A percentile compares a stretch with the other conserved stretches of the same genome.
Conservation (phyloP, 2,797 vertebrate genomes). For the Zenarchopterus dispar region DNA sequence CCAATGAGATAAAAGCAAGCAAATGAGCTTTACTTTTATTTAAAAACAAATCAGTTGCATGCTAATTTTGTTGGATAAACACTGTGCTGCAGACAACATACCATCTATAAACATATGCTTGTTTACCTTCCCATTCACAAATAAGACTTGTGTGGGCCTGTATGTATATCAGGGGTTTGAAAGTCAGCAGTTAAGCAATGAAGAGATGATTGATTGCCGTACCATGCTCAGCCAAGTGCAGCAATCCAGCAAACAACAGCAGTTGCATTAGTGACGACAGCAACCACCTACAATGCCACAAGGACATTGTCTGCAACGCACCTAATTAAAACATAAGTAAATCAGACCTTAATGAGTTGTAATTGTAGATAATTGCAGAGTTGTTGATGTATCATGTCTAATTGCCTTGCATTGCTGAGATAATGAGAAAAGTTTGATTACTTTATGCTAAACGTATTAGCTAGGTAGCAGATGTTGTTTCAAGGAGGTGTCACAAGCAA, state of each 20-base stretch:
- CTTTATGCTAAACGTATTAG: conserved; percentile 81
- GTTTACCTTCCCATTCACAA: conserved; percentile 13
- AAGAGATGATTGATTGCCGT: conserved; percentile 62
- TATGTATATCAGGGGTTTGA: conserved; percentile 20
- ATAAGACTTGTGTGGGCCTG: conserved; percentile 5
- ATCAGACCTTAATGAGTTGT: conserved; percentile 78
- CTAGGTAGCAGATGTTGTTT: conserved; percentile 78
- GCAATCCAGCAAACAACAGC: conserved; percentile 65
- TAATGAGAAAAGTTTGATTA: conserved; percentile 85
- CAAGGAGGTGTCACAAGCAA: conserved; percentile 72
- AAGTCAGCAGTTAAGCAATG: conserved; percentile 55
- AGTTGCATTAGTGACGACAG: conserved; percentile 48
- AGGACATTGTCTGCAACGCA: conserved; percentile 58
- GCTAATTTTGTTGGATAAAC: conserved; percentile 6
- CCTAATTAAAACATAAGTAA: conserved; percentile 83
- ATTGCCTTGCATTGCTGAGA: conserved; percentile 79
- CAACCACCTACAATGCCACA: conserved; percentile 33
- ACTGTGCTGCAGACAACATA: not conserved
- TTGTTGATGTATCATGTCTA: conserved; percentile 80
- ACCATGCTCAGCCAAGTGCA: conserved; percentile 59
- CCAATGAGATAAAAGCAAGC: conserved; percentile 8
- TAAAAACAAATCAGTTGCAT: conserved; percentile 3
- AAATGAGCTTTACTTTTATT: not conserved
- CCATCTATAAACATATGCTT: conserved; percentile 18
- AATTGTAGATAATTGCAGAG: conserved; percentile 81